Evolutionary conservation across 37 sponge, comb jelly and placozoan genomes (phyloP).

Genomic region (Mnemiopsis leidyi): DNA sequence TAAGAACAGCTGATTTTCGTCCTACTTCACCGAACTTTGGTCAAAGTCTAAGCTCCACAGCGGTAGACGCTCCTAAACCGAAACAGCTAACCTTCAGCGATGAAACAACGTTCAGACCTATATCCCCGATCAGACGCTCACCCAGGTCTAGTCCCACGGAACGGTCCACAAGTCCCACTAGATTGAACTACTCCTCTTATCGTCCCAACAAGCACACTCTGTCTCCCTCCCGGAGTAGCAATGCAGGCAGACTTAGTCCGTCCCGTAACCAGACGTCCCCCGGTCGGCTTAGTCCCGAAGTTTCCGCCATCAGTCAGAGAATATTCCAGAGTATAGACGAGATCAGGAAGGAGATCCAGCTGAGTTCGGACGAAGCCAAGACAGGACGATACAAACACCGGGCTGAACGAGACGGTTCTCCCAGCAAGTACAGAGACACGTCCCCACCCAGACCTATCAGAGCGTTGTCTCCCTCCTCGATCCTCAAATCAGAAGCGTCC

Average conservation of each 20-base stretch:
- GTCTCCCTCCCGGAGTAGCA: background rate
- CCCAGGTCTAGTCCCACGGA: background rate
- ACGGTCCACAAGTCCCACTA: background rate
- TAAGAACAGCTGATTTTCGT: constrained; percentile 3
- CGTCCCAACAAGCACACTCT: background rate
- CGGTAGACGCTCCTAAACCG: background rate
- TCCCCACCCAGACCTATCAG: background rate
- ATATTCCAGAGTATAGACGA: constrained; percentile 56
- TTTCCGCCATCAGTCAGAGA: constrained; percentile 19
- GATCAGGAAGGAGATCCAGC: constrained; percentile 37
- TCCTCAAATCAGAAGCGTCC: background rate
- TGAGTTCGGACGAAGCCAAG: background rate
- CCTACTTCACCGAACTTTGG: constrained; percentile 4
- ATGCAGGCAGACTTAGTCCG: background rate
- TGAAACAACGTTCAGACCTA: background rate
- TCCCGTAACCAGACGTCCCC: background rate
- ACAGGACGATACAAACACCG: background rate
- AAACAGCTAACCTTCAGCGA: background rate
- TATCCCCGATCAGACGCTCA: constrained; percentile 25
- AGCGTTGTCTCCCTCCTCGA: background rate
- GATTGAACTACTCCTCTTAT: background rate
- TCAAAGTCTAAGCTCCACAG: constrained; percentile 8
- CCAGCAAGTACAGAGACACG: background rate
- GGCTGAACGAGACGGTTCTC: background rate
- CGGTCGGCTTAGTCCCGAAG: constrained; percentile 2